A percentile compares a stretch with the other conserved stretches of the same genome.
These are phyloP conservation scores for Diachrysia chrysitis DNA, from an alignment of 2,888 invertebrate species.

Conservation along the genomic window DNA sequence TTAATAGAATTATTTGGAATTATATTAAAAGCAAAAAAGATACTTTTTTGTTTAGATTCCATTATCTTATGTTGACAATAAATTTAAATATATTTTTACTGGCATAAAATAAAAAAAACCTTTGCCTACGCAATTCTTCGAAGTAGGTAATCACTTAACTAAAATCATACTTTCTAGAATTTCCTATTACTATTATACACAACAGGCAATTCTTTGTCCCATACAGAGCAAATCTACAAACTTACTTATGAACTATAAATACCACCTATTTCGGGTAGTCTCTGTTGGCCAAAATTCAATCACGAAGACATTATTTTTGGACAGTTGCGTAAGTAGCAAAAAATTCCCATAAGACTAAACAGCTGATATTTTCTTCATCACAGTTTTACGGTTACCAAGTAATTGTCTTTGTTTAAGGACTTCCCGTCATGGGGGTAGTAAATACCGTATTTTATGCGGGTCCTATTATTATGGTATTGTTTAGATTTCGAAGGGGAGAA, in stretches of 20 bases:
- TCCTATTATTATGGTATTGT: constrained; percentile 64
- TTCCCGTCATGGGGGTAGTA: constrained; percentile 60
- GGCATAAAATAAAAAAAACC: too few species aligned
- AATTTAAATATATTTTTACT: too few species aligned
- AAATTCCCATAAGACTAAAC: not conserved
- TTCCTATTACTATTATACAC: too few species aligned
- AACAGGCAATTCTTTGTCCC: too few species aligned
- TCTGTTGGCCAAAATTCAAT: constrained; percentile 1
- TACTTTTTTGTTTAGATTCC: too few species aligned
- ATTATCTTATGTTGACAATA: too few species aligned
- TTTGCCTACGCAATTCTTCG: too few species aligned
- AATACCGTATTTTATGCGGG: constrained; percentile 75
- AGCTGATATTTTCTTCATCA: constrained; percentile 10
- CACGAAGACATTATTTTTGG: not conserved
- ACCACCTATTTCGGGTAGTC: not conserved
- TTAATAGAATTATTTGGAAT: not conserved
- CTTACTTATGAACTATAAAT: too few species aligned
- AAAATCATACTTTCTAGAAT: too few species aligned
- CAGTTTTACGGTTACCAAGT: constrained; percentile 35
- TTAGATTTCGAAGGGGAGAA: constrained; percentile 43
- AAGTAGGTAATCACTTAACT: too few species aligned
- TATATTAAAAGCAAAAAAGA: too few species aligned
- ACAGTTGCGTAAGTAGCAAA: not conserved
- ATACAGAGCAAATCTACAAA: too few species aligned
- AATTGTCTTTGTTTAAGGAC: constrained; percentile 49